phyloP scores from a whole-genome alignment of 2,888 invertebrate species.

The Siphonodentalium dalli region DNA sequence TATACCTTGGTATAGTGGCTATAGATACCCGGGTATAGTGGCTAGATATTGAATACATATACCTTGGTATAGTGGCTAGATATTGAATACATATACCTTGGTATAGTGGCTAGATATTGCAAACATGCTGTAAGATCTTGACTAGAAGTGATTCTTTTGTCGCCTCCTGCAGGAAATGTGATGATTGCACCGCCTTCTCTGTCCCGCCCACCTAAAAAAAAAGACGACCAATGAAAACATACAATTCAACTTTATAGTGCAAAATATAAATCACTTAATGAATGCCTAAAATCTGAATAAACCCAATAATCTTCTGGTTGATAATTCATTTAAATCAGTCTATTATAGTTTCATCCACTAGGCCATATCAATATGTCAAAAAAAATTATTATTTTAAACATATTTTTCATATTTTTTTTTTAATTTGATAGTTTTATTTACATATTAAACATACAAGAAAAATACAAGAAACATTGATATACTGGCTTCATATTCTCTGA shows the following conservation, averaged over 20 bases:
- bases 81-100: constrained; percentile 74
- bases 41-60: not conserved
- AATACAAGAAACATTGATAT: not conserved
- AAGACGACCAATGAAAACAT: not conserved
- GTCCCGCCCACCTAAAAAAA: constrained; percentile 79
- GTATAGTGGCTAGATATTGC: constrained; percentile 90
- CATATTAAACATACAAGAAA: not conserved
- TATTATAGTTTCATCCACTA: not conserved
- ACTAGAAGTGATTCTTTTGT: constrained; percentile 85
- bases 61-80: not conserved
- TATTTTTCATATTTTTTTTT: too few species aligned
- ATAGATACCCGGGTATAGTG: too few species aligned
- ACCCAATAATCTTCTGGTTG: not conserved
- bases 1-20: too few species aligned
- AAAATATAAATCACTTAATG: not conserved
- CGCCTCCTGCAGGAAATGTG: constrained; percentile 86
- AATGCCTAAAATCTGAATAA: not conserved
- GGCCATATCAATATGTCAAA: not conserved
- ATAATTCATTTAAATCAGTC: too few species aligned
- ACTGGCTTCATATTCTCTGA: too few species aligned
- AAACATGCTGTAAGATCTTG: constrained; percentile 90
- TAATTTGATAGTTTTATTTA: too few species aligned
- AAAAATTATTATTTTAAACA: too few species aligned
- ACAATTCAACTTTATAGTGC: not conserved
- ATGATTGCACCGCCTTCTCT: constrained; percentile 89